A percentile compares a stretch with the other conserved stretches of the same genome.
These are phyloP conservation scores for Drusus annulatus DNA, from an alignment of 1,140 invertebrate species.

Conservation along the genomic window DNA sequence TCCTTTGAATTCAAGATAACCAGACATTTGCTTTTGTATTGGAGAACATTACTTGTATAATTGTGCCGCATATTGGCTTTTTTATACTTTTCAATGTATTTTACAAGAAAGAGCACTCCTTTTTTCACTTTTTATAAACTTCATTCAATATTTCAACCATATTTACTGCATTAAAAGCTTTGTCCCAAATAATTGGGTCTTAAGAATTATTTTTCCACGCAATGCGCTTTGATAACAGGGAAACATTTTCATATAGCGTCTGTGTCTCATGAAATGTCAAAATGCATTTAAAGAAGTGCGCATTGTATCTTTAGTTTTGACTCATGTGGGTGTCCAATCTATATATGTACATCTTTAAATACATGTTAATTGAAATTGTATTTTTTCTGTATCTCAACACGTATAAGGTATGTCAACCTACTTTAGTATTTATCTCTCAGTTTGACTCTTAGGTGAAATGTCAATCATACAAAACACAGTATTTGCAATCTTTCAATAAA, in stretches of 20 bases:
- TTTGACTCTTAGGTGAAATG: constrained; percentile 57
- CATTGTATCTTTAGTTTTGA: too few relatives aligned
- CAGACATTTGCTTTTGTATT: too few relatives aligned
- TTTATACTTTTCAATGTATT: constrained; percentile 4
- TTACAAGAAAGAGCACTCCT: constrained; percentile 14
- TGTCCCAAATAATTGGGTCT: too few relatives aligned
- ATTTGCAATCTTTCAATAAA: constrained; percentile 60
- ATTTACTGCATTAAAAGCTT: too few relatives aligned
- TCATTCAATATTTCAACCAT: constrained; percentile 11
- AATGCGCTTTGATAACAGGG: not conserved
- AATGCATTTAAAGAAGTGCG: not conserved
- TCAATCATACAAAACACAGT: constrained; percentile 59
- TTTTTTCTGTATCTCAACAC: constrained; percentile 46
- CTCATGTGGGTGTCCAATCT: constrained; percentile 18
- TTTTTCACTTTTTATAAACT: constrained; percentile 10
- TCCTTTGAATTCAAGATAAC: not conserved
- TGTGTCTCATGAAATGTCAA: too few relatives aligned
- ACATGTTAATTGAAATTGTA: constrained; percentile 39
- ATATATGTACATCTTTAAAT: constrained; percentile 24
- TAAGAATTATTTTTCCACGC: too few relatives aligned
- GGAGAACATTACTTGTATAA: too few relatives aligned
- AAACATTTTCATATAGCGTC: not conserved
- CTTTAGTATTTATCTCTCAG: constrained; percentile 58
- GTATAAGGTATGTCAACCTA: constrained; percentile 58
- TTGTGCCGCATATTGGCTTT: too few relatives aligned